phyloP scores from a whole-genome alignment of 2,113 vertebrate species.

The Apistogramma diplotaenia region DNA sequence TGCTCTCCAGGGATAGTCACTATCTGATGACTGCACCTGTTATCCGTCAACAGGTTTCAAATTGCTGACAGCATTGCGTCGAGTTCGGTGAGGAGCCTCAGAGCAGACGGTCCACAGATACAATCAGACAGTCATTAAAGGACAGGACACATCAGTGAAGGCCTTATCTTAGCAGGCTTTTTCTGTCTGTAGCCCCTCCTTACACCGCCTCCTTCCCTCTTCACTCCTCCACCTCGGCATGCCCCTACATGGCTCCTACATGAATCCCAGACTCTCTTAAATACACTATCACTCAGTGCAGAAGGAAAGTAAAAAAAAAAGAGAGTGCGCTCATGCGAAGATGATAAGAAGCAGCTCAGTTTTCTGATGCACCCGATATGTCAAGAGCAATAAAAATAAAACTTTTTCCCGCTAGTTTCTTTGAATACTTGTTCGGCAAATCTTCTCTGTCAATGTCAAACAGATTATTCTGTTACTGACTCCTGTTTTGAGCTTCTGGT shows the following conservation, averaged over 20 bases:
- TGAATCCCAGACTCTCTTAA: constrained; percentile 63
- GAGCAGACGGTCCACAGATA: constrained; percentile 28
- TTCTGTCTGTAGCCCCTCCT: background rate
- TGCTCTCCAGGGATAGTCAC: background rate
- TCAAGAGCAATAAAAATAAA: background rate
- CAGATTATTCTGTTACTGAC: too few species aligned
- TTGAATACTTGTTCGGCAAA: background rate
- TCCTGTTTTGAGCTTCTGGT: too few species aligned
- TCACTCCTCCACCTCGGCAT: background rate
- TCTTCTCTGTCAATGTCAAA: too few species aligned
- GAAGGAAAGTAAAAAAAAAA: constrained; percentile 13
- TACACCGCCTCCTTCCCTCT: background rate
- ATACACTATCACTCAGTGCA: constrained; percentile 42
- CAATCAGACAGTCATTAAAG: constrained; percentile 2
- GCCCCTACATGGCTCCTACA: constrained; percentile 34
- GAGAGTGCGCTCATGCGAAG: constrained; percentile 17
- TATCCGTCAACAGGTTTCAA: constrained; percentile 8
- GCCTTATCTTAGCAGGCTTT: background rate
- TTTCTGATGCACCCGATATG: background rate
- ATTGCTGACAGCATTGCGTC: constrained; percentile 3
- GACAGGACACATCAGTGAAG: background rate
- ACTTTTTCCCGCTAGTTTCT: background rate
- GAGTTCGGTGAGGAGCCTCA: background rate
- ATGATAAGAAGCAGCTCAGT: constrained; percentile 36
- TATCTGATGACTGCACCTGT: constrained; percentile 12